A percentile compares a stretch with the other conserved stretches of the same genome.
phyloP scores from a whole-genome alignment of 2,797 vertebrate genomes.

The Bucorvus abyssinicus region DNA sequence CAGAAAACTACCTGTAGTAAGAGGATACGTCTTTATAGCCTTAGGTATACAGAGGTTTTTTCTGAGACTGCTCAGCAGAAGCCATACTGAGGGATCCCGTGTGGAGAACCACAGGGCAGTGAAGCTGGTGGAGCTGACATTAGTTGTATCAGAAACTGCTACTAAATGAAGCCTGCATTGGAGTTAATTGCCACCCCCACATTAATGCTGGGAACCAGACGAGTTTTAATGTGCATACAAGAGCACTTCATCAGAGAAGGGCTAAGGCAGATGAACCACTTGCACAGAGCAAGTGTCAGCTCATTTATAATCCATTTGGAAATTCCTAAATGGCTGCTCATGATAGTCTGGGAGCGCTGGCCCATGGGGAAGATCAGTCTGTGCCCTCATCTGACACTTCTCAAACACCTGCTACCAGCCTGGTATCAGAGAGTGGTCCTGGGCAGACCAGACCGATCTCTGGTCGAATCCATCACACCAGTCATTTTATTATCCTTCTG shows the following conservation, averaged over 20 bases:
- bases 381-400: not conserved
- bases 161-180: slow-evolving; percentile 14
- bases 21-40: not conserved
- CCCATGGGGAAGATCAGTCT: not conserved
- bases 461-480: not conserved
- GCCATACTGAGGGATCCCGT: not conserved
- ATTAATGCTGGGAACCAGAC: slow-evolving; percentile 10
- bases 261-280: slow-evolving; percentile 41
- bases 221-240: slow-evolving; percentile 43
- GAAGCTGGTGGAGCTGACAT: not conserved
- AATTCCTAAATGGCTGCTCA: slow-evolving; percentile 18
- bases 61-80: not conserved
- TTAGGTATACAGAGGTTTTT: not conserved
- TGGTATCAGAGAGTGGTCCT: not conserved
- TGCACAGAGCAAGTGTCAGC: slow-evolving; percentile 45
- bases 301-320: slow-evolving; percentile 50
- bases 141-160: not conserved
- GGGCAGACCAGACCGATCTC: not conserved
- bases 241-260: slow-evolving; percentile 30
- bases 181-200: slow-evolving; percentile 43
- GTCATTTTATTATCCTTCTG: not conserved
- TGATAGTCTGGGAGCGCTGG: not conserved
- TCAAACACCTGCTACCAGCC: not conserved
- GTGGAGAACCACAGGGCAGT: not conserved
- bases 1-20: not conserved